Percentiles rank a stretch among this genome's conserved stretches.
These are phyloP conservation scores for Colistium nudipinnis DNA, from an alignment of 2,113 vertebrate species.

Conservation along the genomic window DNA sequence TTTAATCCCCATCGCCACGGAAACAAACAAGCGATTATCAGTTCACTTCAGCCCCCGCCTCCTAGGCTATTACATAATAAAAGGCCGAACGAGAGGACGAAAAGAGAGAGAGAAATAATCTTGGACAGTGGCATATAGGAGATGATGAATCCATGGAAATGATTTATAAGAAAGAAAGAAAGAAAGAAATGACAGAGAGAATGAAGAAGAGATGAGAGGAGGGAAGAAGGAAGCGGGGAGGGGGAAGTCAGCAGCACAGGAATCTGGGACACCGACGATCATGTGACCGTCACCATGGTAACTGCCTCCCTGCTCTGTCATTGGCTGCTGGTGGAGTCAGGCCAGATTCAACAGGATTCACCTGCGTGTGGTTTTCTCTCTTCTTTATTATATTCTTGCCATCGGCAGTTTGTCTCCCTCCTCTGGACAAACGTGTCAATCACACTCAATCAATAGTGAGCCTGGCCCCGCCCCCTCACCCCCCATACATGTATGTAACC, in stretches of 20 bases:
- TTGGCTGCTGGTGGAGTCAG: conserved; percentile 7
- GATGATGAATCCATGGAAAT: background rate
- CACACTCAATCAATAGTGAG: too few species aligned
- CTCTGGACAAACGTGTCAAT: too few species aligned
- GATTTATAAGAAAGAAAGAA: conserved; percentile 22
- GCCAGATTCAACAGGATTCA: too few species aligned
- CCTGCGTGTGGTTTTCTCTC: too few species aligned
- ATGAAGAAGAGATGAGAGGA: background rate
- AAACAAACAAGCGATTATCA: conserved; percentile 36
- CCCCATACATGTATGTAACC: too few species aligned
- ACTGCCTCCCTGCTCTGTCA: conserved; percentile 36
- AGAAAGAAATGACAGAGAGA: fast-evolving
- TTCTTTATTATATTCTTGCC: too few species aligned
- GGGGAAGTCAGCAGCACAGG: background rate
- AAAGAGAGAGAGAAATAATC: too few species aligned
- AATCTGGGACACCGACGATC: conserved; percentile 69
- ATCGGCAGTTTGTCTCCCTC: too few species aligned
- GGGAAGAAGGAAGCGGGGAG: background rate
- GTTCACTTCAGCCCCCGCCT: conserved; percentile 8
- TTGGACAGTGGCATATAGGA: too few species aligned
- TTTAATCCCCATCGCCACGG: conserved; percentile 50
- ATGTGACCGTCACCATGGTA: conserved; percentile 67
- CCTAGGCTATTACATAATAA: too few species aligned
- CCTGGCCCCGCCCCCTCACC: too few species aligned
- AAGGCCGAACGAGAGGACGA: too few species aligned